These are phyloP conservation scores for Ctenicera cuprea DNA, from an alignment of 2,888 invertebrate species.

Conservation along the genomic window DNA sequence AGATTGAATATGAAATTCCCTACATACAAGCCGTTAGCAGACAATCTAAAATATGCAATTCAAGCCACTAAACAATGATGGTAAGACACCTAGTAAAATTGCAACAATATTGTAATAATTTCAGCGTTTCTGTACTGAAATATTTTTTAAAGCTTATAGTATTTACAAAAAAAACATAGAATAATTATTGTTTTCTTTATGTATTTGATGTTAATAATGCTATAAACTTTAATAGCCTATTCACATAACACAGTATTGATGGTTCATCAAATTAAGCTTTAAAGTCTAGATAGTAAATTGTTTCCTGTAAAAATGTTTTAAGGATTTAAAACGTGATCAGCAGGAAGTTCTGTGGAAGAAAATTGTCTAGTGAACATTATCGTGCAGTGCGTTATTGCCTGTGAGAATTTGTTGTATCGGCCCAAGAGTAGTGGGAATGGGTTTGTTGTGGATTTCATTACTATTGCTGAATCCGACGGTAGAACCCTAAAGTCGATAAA, in stretches of 20 bases:
- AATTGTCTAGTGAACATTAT: neutral
- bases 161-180: too few species aligned
- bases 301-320: too few species aligned
- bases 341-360: neutral
- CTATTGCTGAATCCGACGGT: conserved; percentile 2
- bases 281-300: too few species aligned
- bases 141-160: too few species aligned
- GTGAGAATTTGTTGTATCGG: conserved; percentile 24
- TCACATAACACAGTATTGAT: too few species aligned
- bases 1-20: conserved; percentile 10
- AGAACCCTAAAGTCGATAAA: neutral
- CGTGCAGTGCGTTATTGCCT: conserved; percentile 20
- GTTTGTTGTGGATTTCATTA: conserved; percentile 26
- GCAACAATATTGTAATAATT: too few species aligned
- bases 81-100: too few species aligned
- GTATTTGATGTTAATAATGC: too few species aligned
- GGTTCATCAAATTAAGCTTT: too few species aligned
- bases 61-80: neutral
- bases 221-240: too few species aligned
- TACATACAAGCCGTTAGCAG: neutral
- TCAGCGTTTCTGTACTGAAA: too few species aligned
- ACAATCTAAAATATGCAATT: conserved; percentile 6
- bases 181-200: too few species aligned
- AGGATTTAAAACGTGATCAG: neutral
- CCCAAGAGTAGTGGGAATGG: conserved; percentile 16